Evolutionary conservation across 2,888 invertebrate species (phyloP).

Genomic region (Patella pellucida): DNA sequence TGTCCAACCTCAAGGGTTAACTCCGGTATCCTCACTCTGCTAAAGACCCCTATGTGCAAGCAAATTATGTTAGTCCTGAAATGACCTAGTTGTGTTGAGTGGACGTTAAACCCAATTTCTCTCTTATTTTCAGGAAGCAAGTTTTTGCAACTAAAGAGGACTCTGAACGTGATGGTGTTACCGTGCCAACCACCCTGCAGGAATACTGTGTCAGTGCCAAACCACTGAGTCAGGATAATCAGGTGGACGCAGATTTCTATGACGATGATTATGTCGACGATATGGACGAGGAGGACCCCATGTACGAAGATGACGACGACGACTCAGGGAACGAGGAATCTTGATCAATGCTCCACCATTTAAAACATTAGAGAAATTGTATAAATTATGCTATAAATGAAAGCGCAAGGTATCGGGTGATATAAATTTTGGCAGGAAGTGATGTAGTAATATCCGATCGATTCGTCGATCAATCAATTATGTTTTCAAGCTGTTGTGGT

Average conservation of each 20-base stretch:
- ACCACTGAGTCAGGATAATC: slow-evolving; percentile 72
- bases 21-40: too few relatives aligned
- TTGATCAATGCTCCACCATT: slow-evolving; percentile 43
- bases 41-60: too few relatives aligned
- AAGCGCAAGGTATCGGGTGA: slow-evolving; percentile 93
- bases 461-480: too few relatives aligned
- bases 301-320: slow-evolving; percentile 60
- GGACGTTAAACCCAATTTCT: too few relatives aligned
- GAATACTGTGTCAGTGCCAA: slow-evolving; percentile 96
- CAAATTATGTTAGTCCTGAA: too few relatives aligned
- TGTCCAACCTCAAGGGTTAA: too few relatives aligned
- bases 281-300: slow-evolving; percentile 55
- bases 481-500: too few relatives aligned
- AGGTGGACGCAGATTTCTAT: slow-evolving; percentile 60
- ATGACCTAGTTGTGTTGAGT: too few relatives aligned
- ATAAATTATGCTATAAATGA: slow-evolving; percentile 74
- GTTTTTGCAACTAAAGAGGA: slow-evolving; percentile 94
- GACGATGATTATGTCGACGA: slow-evolving; percentile 61
- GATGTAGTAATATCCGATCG: slow-evolving; percentile 2
- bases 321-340: slow-evolving; percentile 64
- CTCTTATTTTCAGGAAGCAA: slow-evolving; percentile 83
- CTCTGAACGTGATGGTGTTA: slow-evolving; percentile 96
- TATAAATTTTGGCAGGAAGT: slow-evolving; percentile 46
- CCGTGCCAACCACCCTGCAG: slow-evolving; percentile 96
- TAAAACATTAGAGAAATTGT: slow-evolving; percentile 16